Conservation (phyloP, 2,888 invertebrate species). For the Acronicta leporina region DNA sequence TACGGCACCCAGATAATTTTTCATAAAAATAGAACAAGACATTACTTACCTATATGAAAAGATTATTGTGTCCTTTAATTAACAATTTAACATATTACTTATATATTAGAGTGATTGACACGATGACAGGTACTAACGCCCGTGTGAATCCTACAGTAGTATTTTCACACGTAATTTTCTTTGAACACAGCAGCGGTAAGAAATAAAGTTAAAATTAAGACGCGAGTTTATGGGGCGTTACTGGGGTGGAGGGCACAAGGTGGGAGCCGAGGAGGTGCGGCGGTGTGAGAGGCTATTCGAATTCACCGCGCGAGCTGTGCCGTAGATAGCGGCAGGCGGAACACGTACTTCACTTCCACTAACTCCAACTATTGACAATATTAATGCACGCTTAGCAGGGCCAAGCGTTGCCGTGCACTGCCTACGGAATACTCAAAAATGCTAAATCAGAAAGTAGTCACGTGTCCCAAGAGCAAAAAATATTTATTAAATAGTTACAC, state of each 20-base stretch:
- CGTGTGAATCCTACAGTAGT: conserved; percentile 79
- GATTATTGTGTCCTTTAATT: conserved; percentile 1
- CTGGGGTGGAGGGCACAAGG: conserved; percentile 79
- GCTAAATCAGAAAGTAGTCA: conserved; percentile 34
- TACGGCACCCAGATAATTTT: no score
- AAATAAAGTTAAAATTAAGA: conserved; percentile 89
- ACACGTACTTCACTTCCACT: conserved; percentile 89
- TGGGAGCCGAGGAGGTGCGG: conserved; percentile 65
- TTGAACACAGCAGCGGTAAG: conserved; percentile 85
- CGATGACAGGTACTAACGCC: conserved; percentile 66
- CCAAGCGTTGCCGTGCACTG: conserved; percentile 81
- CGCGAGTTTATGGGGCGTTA: conserved; percentile 89
- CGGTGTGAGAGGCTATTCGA: conserved; percentile 84
- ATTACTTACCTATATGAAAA: neutral
- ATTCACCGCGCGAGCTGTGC: conserved; percentile 87
- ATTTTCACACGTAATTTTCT: conserved; percentile 88
- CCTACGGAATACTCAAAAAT: conserved; percentile 76
- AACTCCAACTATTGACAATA: conserved; percentile 89
- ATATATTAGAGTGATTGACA: conserved; percentile 45
- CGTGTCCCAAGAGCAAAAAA: conserved; percentile 6
- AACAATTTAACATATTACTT: neutral
- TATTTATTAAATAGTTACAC: conserved; percentile 20
- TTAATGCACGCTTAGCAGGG: conserved; percentile 88
- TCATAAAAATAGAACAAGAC: neutral
- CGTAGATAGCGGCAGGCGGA: conserved; percentile 89